Percentiles rank a stretch among this genome's conserved stretches.
Conservation (phyloP, 2,888 invertebrate genomes). For the Belgica antarctica region DNA sequence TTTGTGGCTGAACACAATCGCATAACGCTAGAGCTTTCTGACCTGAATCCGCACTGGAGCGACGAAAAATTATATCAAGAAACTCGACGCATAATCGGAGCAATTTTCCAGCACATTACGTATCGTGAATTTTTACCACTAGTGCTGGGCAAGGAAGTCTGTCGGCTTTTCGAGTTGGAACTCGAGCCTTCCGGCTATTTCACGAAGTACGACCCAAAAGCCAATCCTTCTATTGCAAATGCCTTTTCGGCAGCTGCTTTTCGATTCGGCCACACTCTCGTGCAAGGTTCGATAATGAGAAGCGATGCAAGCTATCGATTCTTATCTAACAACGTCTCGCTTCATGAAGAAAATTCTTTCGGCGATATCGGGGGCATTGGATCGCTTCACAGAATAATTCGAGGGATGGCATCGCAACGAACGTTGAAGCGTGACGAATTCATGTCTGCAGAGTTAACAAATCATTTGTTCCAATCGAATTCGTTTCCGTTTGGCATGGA, state of each 20-base stretch:
- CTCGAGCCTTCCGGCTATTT: conserved; percentile 68
- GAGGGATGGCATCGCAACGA: conserved; percentile 75
- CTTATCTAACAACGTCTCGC: conserved; percentile 70
- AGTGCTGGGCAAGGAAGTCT: conserved; percentile 71
- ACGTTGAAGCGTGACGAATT: conserved; percentile 79
- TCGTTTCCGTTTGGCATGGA: conserved; percentile 76
- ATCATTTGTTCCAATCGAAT: conserved; percentile 76
- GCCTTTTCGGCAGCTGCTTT: conserved; percentile 80
- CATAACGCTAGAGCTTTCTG: conserved; percentile 68
- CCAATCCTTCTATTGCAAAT: conserved; percentile 74
- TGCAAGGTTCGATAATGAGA: conserved; percentile 73
- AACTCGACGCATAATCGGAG: conserved; percentile 75
- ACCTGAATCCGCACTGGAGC: conserved; percentile 80
- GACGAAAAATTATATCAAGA: conserved; percentile 86
- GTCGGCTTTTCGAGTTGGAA: conserved; percentile 72
- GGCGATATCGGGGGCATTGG: conserved; percentile 74
- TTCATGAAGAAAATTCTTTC: conserved; percentile 74
- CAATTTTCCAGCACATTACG: conserved; percentile 79
- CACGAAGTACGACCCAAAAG: conserved; percentile 65
- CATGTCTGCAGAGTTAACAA: conserved; percentile 75
- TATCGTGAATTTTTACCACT: conserved; percentile 81
- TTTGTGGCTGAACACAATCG: conserved; percentile 59
- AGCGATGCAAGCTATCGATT: conserved; percentile 69
- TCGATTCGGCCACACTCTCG: conserved; percentile 82
- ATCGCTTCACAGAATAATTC: conserved; percentile 72